These are phyloP conservation scores for Dromococcyx pavoninus DNA, from an alignment of 2,797 vertebrate species.

Conservation along the genomic window DNA sequence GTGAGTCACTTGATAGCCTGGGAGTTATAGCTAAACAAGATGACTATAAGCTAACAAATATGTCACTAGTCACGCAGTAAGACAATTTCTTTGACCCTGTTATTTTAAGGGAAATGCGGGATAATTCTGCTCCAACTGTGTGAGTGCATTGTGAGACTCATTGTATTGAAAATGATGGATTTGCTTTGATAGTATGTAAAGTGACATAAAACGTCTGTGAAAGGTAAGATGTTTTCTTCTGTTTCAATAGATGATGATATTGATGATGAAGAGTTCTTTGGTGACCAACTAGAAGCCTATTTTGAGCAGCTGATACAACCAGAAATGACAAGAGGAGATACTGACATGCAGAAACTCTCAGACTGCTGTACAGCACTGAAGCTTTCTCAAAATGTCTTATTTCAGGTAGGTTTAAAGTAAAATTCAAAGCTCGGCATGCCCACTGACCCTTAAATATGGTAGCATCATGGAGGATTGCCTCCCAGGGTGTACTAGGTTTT, in stretches of 20 bases:
- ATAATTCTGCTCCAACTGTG: not conserved
- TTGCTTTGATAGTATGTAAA: not conserved
- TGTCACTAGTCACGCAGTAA: not conserved
- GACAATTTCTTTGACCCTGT: not conserved
- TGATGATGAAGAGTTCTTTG: slow-evolving; percentile 87
- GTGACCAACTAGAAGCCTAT: slow-evolving; percentile 89
- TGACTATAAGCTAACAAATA: too few species aligned
- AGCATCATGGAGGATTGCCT: not conserved
- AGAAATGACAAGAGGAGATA: slow-evolving; percentile 82
- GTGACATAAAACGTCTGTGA: not conserved
- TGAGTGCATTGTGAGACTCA: not conserved
- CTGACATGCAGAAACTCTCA: slow-evolving; percentile 81
- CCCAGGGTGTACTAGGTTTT: not conserved
- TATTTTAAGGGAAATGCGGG: not conserved
- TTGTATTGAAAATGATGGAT: not conserved
- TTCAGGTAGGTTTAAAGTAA: slow-evolving; percentile 39
- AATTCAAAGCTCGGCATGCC: not conserved
- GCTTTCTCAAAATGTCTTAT: slow-evolving; percentile 21
- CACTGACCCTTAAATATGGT: not conserved
- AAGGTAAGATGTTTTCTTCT: not conserved
- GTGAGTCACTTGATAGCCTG: not conserved
- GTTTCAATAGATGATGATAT: slow-evolving; percentile 81
- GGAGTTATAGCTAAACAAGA: not conserved
- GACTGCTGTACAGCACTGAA: slow-evolving; percentile 48
- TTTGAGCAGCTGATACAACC: slow-evolving; percentile 88